Evolutionary conservation across 2,797 vertebrate genomes (phyloP), one percentile per base, ranked within the genome.

Genomic region (Tinamus major): DNA sequence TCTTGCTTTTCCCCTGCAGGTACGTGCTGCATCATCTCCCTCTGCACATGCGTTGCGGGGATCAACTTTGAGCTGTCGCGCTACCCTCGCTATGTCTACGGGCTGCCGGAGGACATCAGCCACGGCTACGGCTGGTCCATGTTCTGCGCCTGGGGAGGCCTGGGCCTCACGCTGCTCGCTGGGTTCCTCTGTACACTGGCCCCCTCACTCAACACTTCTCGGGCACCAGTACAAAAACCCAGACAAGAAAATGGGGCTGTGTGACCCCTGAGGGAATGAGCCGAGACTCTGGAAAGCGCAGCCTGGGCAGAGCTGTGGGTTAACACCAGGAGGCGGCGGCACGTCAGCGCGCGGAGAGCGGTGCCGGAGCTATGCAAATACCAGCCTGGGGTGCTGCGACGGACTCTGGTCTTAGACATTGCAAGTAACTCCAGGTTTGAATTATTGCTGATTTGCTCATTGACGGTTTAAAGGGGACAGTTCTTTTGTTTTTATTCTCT

Each of bases 111-210:
- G 97, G 99, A 99, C 98, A 99, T 99, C 98, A 99, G 99, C 97
- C 99, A 99, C 93, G 99, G 99, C 97, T 99, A 99, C 96, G 99
- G 99, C 97, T 99, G 99, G 99, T 99, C 99, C 97, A 99, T 99
- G 99, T 99, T 99, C 97, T 99, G 99, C 97, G 99, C 99, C 96
- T 99, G 99, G 99, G 99, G 99, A 1, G 99, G 99, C 65, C 97
- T 99, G 55, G 99, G 99, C 84, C 98, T 99, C 96, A 99, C 99
- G 53, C 97, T 99, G 97, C 98, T 99, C 93, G 98, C 99, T 48
- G 99, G 99, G 61, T 99, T 99, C 97, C 98, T 99, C 95, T 99
- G 99, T 97, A 99, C 99, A 13, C 93, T 99, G 96, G 99, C 99
- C 72, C 99, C 99, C 0, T 99, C 99, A 39, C 98, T 99, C 95